A percentile compares a stretch with the other conserved stretches of the same genome.
Conservation (phyloP, 37 sponge, comb jelly and placozoan genomes). For the Corticium candelabrum region DNA sequence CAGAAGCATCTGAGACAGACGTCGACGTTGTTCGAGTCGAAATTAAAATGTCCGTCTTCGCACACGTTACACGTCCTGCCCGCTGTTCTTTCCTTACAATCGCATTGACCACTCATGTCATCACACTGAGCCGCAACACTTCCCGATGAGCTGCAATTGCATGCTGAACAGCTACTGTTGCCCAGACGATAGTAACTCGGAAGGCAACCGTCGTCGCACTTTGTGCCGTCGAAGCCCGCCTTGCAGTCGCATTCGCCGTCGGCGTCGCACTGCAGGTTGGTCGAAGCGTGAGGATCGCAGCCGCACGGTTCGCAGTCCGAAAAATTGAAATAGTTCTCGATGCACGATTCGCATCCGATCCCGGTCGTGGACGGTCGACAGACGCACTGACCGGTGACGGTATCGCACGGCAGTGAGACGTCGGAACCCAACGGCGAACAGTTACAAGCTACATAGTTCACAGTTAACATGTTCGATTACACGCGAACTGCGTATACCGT, state of each 20-base stretch:
- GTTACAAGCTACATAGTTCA: neutral
- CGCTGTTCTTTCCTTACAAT: neutral
- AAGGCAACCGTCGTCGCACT: slow-evolving; percentile 19
- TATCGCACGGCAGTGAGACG: neutral
- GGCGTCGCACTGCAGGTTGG: slow-evolving; percentile 12
- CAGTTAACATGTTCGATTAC: neutral
- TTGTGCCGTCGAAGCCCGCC: slow-evolving; percentile 11
- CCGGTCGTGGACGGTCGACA: slow-evolving; percentile 19
- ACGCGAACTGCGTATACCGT: neutral
- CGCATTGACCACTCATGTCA: neutral
- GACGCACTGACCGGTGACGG: neutral
- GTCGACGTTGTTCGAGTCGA: too few relatives aligned
- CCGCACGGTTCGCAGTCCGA: slow-evolving; percentile 15
- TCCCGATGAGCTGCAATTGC: neutral
- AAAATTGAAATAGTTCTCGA: slow-evolving; percentile 33
- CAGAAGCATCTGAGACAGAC: neutral
- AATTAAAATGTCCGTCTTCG: neutral
- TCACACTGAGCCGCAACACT: neutral
- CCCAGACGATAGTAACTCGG: neutral
- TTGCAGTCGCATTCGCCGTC: slow-evolving; percentile 17
- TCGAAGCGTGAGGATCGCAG: slow-evolving; percentile 9
- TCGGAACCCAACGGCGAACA: neutral
- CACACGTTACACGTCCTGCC: neutral
- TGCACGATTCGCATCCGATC: slow-evolving; percentile 71
- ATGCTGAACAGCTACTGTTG: neutral